Evolutionary conservation across 2,888 invertebrate species (phyloP), one percentile per base, ranked within the genome.

Genomic region (Odontocolon sp.): DNA sequence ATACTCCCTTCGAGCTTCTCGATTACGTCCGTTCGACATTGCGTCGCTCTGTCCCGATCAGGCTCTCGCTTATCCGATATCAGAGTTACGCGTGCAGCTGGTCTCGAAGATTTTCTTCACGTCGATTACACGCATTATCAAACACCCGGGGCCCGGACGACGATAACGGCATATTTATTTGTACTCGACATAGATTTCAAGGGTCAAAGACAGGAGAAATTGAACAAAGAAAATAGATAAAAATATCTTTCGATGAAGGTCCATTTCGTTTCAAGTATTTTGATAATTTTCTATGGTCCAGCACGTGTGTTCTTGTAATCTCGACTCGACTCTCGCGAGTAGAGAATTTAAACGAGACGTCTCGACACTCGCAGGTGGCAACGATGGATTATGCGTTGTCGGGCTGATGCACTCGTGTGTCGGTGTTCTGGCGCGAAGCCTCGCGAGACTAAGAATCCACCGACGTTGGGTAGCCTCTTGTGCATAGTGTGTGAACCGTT

Each of bases 401-500:
- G 59, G 21, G 52, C 52, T 33, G 33, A 16, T 40, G 33, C 42
- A 42, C 26, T 11, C 36, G 6, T 23, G 42, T 45, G 18, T 50
- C 52, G 9, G 28, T 42, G 56, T 47, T 18, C 26, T 52, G 21
- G 69, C 69, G 59, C 69, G 47, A 38, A 61, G 47, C 59, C 18
- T 14, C 45, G 63, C 23, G 73, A n/a, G n/a, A 47, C 61, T 28
- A 63, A 63, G 71, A 71, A 77, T 77, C 61, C 70, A 70, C 33
- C 61, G 70, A 70, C 52, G 79, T 77, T n/a, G n/a, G 56, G 78
- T 64, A 71, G 80, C n/a, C n/a, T 66, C 80, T 66, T 79, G 78
- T 80, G 77, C 73, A 80, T 71, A 76, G 78, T 77, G 79, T 82
- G 79, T 79, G 84, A 80, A 84, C 82, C 84, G 81, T 86, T 86